Conservation (phyloP, 92 coral and sea anemone genomes). For the Bergia puertoricense region DNA sequence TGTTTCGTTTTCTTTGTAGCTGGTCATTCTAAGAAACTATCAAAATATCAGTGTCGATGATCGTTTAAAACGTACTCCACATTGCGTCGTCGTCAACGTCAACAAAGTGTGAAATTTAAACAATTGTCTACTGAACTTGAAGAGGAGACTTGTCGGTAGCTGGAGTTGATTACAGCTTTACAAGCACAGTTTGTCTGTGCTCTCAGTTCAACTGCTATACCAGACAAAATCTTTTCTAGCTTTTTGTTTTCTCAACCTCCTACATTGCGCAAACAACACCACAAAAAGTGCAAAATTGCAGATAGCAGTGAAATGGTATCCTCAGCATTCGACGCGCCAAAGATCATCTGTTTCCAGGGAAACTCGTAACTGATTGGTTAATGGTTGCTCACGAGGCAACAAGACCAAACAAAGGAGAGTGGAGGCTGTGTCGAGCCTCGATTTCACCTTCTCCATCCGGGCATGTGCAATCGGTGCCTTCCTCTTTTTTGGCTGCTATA, state of each 20-base stretch:
- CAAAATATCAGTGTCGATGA: neutral
- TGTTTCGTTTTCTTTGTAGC: neutral
- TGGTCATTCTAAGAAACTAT: too few relatives aligned
- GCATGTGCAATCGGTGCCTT: slow-evolving; percentile 62
- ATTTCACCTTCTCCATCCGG: slow-evolving; percentile 21
- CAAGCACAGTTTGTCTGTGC: neutral
- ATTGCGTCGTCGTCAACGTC: too few relatives aligned
- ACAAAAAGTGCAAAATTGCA: neutral
- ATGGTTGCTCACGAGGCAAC: neutral
- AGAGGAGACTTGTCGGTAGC: too few relatives aligned
- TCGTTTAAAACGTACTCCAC: too few relatives aligned
- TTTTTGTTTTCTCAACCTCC: too few relatives aligned
- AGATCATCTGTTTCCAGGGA: slow-evolving; percentile 38
- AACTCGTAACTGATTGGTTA: slow-evolving; percentile 34
- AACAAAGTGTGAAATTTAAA: neutral
- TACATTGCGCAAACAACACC: neutral
- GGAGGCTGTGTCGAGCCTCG: slow-evolving; percentile 19
- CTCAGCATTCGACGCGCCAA: slow-evolving; percentile 44
- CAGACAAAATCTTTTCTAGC: too few relatives aligned
- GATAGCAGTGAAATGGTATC: slow-evolving; percentile 16
- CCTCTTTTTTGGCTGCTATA: slow-evolving; percentile 85
- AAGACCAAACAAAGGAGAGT: neutral
- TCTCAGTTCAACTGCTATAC: too few relatives aligned
- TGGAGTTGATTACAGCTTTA: neutral
- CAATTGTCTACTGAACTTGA: too few relatives aligned